Conservation (phyloP, 2,797 vertebrate species). For the Kryptopterus vitreolus region DNA sequence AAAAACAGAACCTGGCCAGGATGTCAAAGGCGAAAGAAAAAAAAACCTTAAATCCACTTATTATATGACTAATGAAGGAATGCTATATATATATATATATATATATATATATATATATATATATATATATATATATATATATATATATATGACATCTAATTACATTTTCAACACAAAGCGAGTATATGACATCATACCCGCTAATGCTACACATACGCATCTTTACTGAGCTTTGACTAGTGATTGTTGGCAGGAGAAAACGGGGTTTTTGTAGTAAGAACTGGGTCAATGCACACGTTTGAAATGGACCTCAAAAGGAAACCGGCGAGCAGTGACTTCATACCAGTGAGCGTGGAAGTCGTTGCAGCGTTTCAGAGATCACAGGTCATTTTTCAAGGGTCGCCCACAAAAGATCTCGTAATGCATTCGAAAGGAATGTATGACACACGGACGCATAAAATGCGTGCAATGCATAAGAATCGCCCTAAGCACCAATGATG, state of each 20-base stretch:
- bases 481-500: neutral
- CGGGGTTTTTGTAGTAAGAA: neutral
- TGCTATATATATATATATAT: conserved; percentile 7
- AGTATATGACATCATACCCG: conserved; percentile 9
- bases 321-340: conserved; percentile 4
- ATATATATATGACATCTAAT: neutral
- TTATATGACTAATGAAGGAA: conserved; percentile 1
- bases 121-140: conserved; percentile 19
- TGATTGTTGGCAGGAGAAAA: neutral
- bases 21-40: neutral
- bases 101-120: conserved; percentile 11
- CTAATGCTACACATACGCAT: neutral
- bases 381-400: neutral
- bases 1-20: neutral
- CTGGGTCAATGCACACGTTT: conserved; percentile 12
- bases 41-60: neutral
- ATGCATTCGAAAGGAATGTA: neutral
- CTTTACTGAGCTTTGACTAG: neutral
- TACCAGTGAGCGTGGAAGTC: neutral
- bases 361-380: neutral
- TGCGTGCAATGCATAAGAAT: neutral
- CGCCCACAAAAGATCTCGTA: no score
- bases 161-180: neutral
- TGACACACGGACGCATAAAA: neutral
- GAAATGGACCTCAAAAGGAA: neutral